phyloP scores from a whole-genome alignment of 2,113 vertebrate species.

The Alligator mississippiensis region DNA sequence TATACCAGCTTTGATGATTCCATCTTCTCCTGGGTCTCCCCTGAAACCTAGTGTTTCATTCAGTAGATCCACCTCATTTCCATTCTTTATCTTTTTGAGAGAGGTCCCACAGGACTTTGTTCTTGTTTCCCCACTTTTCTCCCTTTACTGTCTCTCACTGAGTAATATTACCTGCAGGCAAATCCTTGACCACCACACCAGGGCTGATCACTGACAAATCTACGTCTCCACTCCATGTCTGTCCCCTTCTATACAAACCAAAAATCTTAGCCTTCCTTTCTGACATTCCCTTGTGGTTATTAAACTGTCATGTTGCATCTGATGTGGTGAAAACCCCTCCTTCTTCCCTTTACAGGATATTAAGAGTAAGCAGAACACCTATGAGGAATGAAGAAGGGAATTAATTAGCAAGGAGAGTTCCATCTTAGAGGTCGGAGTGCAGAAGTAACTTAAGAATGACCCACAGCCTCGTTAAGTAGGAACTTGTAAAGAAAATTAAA shows the following conservation, averaged over 20 bases:
- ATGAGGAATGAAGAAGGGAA: too few species aligned
- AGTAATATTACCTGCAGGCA: background rate
- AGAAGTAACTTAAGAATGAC: too few species aligned
- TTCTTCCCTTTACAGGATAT: background rate
- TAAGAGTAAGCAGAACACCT: too few species aligned
- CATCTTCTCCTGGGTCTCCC: background rate
- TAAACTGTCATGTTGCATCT: background rate
- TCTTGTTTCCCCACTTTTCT: background rate
- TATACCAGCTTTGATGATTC: background rate
- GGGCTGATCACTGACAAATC: background rate
- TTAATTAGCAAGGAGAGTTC: too few species aligned
- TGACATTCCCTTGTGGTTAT: background rate
- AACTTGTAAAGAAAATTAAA: too few species aligned
- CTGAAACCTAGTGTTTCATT: background rate
- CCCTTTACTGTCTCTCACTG: background rate
- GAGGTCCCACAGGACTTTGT: background rate
- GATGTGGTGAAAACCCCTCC: background rate
- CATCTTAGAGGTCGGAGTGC: too few species aligned
- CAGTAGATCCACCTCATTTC: background rate
- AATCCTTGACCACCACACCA: background rate
- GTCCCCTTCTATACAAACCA: background rate
- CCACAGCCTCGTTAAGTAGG: too few species aligned
- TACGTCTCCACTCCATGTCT: background rate
- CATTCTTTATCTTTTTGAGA: background rate
- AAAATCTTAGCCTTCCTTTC: background rate